Evolutionary conservation across 2,888 invertebrate species (phyloP).

Genomic region (Amblyjoppa proteus): DNA sequence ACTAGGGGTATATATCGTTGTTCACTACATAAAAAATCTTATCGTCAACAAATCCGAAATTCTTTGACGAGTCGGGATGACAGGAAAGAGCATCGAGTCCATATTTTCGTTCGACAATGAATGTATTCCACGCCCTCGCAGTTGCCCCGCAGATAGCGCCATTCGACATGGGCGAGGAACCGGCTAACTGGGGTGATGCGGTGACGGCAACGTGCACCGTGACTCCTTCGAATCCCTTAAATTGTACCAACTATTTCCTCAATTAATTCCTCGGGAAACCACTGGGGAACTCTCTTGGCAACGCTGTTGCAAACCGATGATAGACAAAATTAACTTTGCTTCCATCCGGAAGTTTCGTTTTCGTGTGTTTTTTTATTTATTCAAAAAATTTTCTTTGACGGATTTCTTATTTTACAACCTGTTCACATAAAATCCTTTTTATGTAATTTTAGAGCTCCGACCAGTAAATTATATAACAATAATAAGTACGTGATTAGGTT

Average conservation of each 20-base stretch:
- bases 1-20: not conserved
- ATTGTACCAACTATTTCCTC: not conserved
- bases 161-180: conserved; percentile 89
- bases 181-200: conserved; percentile 89
- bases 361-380: too few relatives aligned
- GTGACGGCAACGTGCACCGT: conserved; percentile 89
- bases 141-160: conserved; percentile 91
- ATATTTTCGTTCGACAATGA: not conserved
- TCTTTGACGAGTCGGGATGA: not conserved
- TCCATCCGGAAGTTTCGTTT: too few relatives aligned
- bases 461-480: too few relatives aligned
- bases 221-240: conserved; percentile 69
- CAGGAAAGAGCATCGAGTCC: not conserved
- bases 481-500: too few relatives aligned
- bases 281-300: not conserved
- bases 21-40: not conserved
- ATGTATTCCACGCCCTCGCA: conserved; percentile 80
- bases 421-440: too few relatives aligned
- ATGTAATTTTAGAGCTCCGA: too few relatives aligned
- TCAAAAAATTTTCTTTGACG: too few relatives aligned
- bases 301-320: not conserved
- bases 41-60: not conserved
- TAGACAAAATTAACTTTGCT: not conserved
- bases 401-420: too few relatives aligned
- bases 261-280: not conserved